These are phyloP conservation scores for Platycheirus rosarum DNA, from an alignment of 2,888 invertebrate genomes.

Conservation along the genomic window DNA sequence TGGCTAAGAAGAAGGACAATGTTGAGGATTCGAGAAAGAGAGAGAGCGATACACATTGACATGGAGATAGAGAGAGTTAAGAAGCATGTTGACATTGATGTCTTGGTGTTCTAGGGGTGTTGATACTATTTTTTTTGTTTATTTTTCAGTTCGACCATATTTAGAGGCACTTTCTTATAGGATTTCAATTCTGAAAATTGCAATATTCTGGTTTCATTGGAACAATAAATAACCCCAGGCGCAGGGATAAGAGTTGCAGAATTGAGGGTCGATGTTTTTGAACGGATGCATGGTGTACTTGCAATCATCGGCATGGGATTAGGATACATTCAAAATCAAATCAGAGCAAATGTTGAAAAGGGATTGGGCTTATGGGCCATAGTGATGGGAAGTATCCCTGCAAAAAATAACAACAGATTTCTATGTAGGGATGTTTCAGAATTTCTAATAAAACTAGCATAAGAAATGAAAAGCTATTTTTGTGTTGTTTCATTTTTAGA, in stretches of 20 bases:
- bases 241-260: background rate
- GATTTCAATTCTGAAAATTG: constrained; percentile 38
- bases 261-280: constrained; percentile 14
- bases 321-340: background rate
- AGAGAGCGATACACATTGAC: background rate
- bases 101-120: constrained; percentile 26
- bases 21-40: too few species aligned
- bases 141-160: constrained; percentile 29
- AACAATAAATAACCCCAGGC: constrained; percentile 35
- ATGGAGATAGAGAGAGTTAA: background rate
- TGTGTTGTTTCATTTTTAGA: too few species aligned
- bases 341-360: background rate
- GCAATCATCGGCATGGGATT: background rate
- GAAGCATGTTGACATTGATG: constrained; percentile 34
- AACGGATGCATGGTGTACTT: background rate
- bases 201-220: constrained; percentile 19
- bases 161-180: constrained; percentile 21
- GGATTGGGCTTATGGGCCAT: background rate
- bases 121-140: constrained; percentile 36
- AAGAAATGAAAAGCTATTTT: background rate
- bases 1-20: constrained; percentile 59
- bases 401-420: background rate
- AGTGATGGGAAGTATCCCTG: background rate
- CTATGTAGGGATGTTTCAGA: background rate
- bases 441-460: background rate